Evolutionary conservation across 2,113 vertebrate genomes (phyloP).

Genomic region (Pionites leucogaster): DNA sequence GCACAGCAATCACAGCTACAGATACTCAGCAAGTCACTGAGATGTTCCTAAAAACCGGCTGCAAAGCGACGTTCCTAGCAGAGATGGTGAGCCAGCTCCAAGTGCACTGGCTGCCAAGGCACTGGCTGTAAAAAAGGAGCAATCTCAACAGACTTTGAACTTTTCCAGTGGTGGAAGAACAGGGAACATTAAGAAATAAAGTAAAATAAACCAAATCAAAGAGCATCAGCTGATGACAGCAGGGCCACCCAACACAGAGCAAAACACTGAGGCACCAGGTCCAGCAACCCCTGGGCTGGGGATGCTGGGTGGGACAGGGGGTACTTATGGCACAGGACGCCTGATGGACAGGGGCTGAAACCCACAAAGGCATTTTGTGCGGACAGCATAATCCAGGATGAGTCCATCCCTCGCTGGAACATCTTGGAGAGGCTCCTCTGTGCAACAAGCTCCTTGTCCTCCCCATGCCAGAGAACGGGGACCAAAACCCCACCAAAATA

Average conservation of each 20-base stretch:
- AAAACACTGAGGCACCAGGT: too few species aligned
- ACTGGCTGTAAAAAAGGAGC: not conserved
- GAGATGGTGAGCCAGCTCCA: not conserved
- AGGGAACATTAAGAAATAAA: not conserved
- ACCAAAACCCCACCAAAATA: not conserved
- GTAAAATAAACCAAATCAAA: not conserved
- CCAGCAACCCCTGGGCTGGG: not conserved
- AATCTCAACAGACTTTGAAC: not conserved
- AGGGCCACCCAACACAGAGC: not conserved
- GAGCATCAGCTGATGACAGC: not conserved
- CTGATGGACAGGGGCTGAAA: not conserved
- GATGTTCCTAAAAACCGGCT: not conserved
- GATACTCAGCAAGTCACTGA: not conserved
- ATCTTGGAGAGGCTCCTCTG: not conserved
- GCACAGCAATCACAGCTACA: not conserved
- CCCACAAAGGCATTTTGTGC: rapidly evolving
- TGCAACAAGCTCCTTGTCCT: not conserved
- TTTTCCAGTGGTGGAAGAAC: not conserved
- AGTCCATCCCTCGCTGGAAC: not conserved
- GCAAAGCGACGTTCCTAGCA: not conserved
- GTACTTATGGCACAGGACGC: rapidly evolving
- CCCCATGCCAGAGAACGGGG: not conserved
- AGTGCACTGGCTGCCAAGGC: not conserved
- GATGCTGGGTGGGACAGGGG: not conserved
- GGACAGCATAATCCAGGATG: not conserved